Evolutionary conservation across 2,888 invertebrate genomes (phyloP).

Genomic region (Xylota sylvarum): DNA sequence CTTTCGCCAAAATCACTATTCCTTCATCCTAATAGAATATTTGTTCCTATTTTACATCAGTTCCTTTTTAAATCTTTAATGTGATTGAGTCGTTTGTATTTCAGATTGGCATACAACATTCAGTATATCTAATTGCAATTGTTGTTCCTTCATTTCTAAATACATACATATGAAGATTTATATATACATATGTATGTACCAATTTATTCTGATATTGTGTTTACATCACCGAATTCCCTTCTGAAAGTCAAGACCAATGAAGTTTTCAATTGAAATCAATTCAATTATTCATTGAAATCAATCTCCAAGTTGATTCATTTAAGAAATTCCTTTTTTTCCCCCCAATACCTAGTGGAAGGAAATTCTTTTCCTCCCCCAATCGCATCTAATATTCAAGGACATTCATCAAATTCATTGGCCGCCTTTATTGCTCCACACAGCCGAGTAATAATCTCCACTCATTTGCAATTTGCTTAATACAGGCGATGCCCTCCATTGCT

Average conservation of each 20-base stretch:
- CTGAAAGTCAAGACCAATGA: background rate
- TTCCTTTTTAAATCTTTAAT: too few relatives aligned
- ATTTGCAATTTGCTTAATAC: conserved; percentile 22
- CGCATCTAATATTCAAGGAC: conserved; percentile 45
- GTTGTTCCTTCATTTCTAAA: too few relatives aligned
- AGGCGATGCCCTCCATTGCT: background rate
- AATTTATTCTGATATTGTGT: background rate
- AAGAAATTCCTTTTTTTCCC: background rate
- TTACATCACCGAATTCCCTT: background rate
- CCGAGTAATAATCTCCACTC: conserved; percentile 28
- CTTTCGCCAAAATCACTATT: too few relatives aligned
- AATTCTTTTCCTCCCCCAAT: conserved; percentile 12
- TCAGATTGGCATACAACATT: too few relatives aligned
- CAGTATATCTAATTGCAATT: too few relatives aligned
- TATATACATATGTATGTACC: too few relatives aligned
- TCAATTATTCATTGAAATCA: conserved; percentile 19
- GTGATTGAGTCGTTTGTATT: too few relatives aligned
- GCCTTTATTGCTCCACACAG: conserved; percentile 34
- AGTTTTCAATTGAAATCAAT: conserved; percentile 15
- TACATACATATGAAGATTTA: too few relatives aligned
- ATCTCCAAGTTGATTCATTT: background rate
- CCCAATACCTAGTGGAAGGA: background rate
- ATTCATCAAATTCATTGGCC: conserved; percentile 48
- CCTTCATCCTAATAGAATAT: too few relatives aligned
- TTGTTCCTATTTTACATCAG: too few relatives aligned